phyloP scores from a whole-genome alignment of 2,113 vertebrate species.

The Leptosomus discolor region DNA sequence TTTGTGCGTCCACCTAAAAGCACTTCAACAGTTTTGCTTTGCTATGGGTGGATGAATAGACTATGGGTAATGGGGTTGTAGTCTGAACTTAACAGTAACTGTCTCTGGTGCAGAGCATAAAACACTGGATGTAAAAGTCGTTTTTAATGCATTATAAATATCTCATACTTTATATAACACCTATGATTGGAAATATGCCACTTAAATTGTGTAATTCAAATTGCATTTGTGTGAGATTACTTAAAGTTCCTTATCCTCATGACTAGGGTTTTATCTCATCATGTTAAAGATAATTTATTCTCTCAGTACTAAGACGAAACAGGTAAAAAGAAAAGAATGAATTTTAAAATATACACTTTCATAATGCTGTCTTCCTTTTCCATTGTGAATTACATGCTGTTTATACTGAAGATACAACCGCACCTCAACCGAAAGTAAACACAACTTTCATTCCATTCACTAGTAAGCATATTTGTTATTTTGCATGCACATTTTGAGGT shows the following conservation, averaged over 20 bases:
- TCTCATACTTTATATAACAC: neutral
- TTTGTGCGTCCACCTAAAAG: neutral
- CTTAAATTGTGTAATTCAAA: neutral
- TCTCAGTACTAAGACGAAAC: neutral
- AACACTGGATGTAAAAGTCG: too few relatives aligned
- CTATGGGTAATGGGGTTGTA: neutral
- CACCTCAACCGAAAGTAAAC: neutral
- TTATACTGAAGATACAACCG: neutral
- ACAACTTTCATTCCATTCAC: neutral
- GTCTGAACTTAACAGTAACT: neutral
- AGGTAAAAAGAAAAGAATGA: neutral
- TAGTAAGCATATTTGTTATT: neutral
- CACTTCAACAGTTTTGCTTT: neutral
- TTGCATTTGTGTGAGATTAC: neutral
- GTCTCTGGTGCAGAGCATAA: neutral
- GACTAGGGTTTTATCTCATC: neutral
- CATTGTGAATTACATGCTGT: neutral
- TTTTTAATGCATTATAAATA: neutral
- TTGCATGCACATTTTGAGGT: neutral
- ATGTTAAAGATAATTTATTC: neutral
- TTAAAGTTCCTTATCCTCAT: neutral
- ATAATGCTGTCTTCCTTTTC: neutral
- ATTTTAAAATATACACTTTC: neutral
- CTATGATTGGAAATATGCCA: neutral
- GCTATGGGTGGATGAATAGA: neutral